Base-by-base conservation (phyloP, 2,888 invertebrate species). In the Morpho achilles region DNA sequence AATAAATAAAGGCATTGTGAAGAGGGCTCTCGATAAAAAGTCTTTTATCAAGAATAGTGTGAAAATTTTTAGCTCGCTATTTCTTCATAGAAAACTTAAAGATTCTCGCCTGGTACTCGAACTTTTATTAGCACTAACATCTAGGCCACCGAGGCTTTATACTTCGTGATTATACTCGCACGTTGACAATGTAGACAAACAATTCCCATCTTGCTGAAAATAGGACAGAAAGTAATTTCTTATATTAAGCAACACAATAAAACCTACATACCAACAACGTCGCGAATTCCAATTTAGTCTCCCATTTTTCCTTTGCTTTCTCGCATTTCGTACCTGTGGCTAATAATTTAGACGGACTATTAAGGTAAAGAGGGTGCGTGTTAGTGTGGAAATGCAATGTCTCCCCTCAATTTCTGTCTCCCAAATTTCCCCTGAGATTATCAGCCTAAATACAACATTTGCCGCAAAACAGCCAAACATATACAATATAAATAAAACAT, bases 351-450 rank as follows among this genome's bases (percentile, higher is more conserved):
- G 52, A 44, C 44, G 39, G 52, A 52, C 82, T 84, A 85, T 84
- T 86, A 87, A 72, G 84, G 86, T 85, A 87, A 82, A 77, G 77
- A 77, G 85, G 84, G 73, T 72, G 82, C 80, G 77, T 74, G 77
- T 73, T 83, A 80, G 87, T 85, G 87, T 87, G 82, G 85, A 79
- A 43, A 43, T 77, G 80, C 87, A 87, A 89, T 88, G 86, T 85
- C 76, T 76, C 72, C 66, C 67, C 62, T 55, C 59, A 51, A 60
- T 52, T 58, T 54, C 73, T 75, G 82, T 79, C 82, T 79, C 72
- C 73, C 70, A 79, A 82, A 89, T 88, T 88, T 89, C 89, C 87
- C 87, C 64, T 7, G 86, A 76, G 89, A 73, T 73, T 70, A 69
- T 76, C 67, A 68, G 72, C 69, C 73, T 70, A 68, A 76, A 73